These are phyloP conservation scores for Aphelinus atriplicis DNA, from an alignment of 1,140 invertebrate species.

Conservation along the genomic window DNA sequence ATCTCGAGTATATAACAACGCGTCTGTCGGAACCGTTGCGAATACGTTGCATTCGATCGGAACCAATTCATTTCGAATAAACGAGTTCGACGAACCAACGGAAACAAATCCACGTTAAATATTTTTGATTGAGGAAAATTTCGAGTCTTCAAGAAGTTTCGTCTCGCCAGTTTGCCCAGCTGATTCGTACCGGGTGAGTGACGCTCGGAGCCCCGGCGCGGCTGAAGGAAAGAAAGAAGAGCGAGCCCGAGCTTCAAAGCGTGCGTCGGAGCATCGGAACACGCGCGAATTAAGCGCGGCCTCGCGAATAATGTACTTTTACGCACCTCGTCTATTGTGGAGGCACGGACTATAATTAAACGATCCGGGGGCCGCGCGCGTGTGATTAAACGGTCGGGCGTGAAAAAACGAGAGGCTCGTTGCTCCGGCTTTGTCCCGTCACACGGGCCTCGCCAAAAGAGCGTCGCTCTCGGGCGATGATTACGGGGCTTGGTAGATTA, in stretches of 20 bases:
- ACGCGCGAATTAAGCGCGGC: neutral
- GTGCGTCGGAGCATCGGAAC: neutral
- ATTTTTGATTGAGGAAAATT: no score
- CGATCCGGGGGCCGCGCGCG: slow-evolving; percentile 10
- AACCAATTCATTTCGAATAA: no score
- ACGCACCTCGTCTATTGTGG: slow-evolving; percentile 29
- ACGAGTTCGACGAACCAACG: no score
- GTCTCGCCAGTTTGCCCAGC: no score
- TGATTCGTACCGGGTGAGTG: no score
- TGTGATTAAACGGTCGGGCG: slow-evolving; percentile 33
- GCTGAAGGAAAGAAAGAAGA: neutral
- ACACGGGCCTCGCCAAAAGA: neutral
- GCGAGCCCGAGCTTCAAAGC: neutral
- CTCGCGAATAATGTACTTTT: slow-evolving; percentile 13
- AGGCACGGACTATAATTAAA: slow-evolving; percentile 32
- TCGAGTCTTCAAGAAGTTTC: no score
- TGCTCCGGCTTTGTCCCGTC: neutral
- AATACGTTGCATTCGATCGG: no score
- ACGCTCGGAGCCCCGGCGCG: neutral
- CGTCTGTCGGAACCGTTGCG: no score
- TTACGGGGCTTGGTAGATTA: slow-evolving; percentile 24
- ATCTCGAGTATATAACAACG: no score
- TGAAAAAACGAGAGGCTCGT: slow-evolving; percentile 11
- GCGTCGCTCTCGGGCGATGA: neutral
- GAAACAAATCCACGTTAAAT: no score